phyloP scores from a whole-genome alignment of 1,140 invertebrate genomes.

The Helicoverpa zea region DNA sequence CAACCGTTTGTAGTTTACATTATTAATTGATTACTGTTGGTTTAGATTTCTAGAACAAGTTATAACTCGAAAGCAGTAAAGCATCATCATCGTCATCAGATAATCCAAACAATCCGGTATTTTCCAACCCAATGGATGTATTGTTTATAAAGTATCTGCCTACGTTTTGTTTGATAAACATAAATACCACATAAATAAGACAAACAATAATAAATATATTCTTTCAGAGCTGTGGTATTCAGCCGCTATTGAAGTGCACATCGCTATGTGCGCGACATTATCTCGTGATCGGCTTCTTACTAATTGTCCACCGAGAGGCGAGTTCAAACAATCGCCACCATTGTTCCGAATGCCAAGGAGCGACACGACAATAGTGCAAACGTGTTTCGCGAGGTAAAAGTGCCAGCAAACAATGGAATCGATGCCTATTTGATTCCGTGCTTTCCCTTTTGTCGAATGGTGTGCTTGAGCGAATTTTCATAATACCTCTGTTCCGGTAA shows the following conservation, averaged over 20 bases:
- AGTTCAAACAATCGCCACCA: conserved; percentile 67
- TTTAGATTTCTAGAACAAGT: neutral
- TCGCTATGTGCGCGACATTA: conserved; percentile 46
- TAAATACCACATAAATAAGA: conserved; percentile 14
- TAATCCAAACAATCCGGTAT: no score
- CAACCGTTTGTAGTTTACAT: conserved; percentile 18
- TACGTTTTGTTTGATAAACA: neutral
- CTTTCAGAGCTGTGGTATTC: neutral
- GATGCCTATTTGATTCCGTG: conserved; percentile 69
- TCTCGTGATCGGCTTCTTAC: conserved; percentile 63
- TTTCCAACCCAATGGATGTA: no score
- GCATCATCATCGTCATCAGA: no score
- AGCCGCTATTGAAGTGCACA: conserved; percentile 19
- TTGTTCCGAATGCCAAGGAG: conserved; percentile 67
- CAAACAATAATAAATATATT: conserved; percentile 17
- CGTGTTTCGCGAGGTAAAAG: conserved; percentile 73
- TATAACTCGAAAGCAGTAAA: neutral
- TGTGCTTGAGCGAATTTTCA: conserved; percentile 54
- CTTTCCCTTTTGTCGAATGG: conserved; percentile 71
- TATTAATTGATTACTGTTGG: conserved; percentile 6
- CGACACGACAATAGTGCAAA: conserved; percentile 56
- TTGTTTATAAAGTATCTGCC: no score
- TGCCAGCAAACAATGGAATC: conserved; percentile 66
- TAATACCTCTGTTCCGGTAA: conserved; percentile 47
- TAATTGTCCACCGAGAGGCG: conserved; percentile 63